phyloP scores from a whole-genome alignment of 2,113 vertebrate species.

The Lanius ludovicianus region DNA sequence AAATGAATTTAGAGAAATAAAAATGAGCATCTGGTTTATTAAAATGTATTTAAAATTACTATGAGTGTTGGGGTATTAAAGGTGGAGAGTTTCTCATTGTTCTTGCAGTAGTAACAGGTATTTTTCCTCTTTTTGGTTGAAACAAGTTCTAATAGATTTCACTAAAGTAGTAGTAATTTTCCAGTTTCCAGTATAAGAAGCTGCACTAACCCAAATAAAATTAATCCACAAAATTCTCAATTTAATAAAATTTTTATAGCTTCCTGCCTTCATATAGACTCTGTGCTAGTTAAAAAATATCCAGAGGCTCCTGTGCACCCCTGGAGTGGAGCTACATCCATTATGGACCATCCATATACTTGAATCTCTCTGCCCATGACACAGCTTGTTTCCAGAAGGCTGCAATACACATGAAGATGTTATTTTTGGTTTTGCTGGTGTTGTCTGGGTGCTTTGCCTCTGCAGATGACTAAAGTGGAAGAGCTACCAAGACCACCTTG shows the following conservation, averaged over 20 bases:
- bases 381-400: neutral
- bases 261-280: neutral
- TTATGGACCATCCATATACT: neutral
- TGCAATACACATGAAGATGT: neutral
- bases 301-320: neutral
- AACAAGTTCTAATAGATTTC: neutral
- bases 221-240: neutral
- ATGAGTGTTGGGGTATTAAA: neutral
- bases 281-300: neutral
- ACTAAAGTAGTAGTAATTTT: neutral
- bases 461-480: neutral
- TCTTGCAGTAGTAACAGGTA: neutral
- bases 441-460: neutral
- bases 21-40: neutral
- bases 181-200: neutral
- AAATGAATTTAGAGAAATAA: neutral
- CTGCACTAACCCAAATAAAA: neutral
- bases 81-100: neutral
- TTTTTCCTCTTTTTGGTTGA: neutral
- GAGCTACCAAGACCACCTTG: rapidly evolving
- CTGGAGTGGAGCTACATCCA: rapidly evolving
- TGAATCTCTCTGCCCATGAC: neutral
- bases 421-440: neutral
- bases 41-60: neutral
- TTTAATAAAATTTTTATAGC: neutral